A percentile compares a stretch with the other conserved stretches of the same genome.
Conservation (phyloP, 35 echinoderm and acorn worm species). For the Apostichopus parvimensis region DNA sequence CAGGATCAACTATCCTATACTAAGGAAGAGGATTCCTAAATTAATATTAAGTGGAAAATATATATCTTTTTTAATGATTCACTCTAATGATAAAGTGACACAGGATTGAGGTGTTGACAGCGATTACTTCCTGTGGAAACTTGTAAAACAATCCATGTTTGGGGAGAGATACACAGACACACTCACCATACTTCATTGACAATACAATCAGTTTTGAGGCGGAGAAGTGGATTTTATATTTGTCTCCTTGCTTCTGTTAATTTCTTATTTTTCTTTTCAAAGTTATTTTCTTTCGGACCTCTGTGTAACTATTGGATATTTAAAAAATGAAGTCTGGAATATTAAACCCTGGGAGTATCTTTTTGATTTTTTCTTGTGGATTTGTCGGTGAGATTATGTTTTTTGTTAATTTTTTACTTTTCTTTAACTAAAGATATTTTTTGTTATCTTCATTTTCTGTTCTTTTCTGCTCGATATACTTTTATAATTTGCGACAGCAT, state of each 20-base stretch:
- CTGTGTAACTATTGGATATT: neutral
- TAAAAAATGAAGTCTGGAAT: neutral
- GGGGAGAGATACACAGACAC: neutral
- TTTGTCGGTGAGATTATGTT: neutral
- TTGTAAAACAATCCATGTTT: too few species aligned
- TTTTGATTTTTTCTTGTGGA: neutral
- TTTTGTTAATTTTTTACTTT: neutral
- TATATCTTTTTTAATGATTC: neutral
- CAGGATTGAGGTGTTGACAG: too few species aligned
- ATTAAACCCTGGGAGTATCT: constrained; percentile 1
- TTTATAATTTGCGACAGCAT: too few species aligned
- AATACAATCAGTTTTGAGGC: neutral
- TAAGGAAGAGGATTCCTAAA: neutral
- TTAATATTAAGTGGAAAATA: neutral
- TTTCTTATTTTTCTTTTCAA: neutral
- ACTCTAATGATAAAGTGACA: neutral
- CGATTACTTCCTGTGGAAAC: too few species aligned
- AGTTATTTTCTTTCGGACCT: neutral
- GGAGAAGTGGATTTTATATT: neutral
- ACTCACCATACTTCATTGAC: neutral
- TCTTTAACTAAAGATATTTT: neutral
- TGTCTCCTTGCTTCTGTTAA: neutral
- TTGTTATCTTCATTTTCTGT: neutral
- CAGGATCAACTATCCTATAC: neutral
- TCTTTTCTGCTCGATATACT: too few species aligned